Evolutionary conservation across 2,888 invertebrate species (phyloP).

Genomic region (Clusia tigrina): DNA sequence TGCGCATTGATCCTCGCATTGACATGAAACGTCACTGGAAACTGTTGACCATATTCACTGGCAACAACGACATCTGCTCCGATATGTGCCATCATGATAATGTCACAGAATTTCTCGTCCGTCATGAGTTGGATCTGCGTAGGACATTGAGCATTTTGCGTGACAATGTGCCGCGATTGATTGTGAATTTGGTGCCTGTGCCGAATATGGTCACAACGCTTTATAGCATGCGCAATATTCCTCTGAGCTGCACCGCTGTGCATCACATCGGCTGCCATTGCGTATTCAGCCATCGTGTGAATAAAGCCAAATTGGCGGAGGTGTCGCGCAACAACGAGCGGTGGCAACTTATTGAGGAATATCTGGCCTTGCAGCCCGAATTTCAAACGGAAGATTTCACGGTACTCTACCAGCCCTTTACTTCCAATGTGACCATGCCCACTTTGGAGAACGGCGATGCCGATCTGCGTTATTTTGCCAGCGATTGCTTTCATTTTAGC

Average conservation of each 20-base stretch:
- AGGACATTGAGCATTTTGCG: constrained; percentile 65
- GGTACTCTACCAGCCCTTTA: constrained; percentile 67
- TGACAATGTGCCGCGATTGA: constrained; percentile 67
- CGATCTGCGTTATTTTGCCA: constrained; percentile 67
- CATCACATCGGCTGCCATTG: constrained; percentile 53
- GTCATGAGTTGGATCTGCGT: constrained; percentile 66
- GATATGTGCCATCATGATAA: constrained; percentile 67
- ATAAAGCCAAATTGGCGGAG: constrained; percentile 23
- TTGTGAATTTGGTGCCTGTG: constrained; percentile 50
- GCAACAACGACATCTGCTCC: constrained; percentile 70
- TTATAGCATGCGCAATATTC: constrained; percentile 37
- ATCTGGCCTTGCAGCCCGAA: constrained; percentile 62
- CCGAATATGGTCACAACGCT: constrained; percentile 48
- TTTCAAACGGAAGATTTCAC: constrained; percentile 67
- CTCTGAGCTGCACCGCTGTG: constrained; percentile 44
- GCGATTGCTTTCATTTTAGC: constrained; percentile 72
- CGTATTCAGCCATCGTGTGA: constrained; percentile 44
- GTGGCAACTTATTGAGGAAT: constrained; percentile 67
- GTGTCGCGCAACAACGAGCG: constrained; percentile 35
- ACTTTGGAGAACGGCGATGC: constrained; percentile 54
- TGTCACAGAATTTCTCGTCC: constrained; percentile 56
- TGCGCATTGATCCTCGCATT: constrained; percentile 59
- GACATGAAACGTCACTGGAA: constrained; percentile 70
- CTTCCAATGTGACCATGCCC: constrained; percentile 58
- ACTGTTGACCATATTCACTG: constrained; percentile 69